Evolutionary conservation across 2,113 vertebrate species (phyloP), one percentile per base, ranked within the genome.

Genomic region (Poicephalus gulielmi): DNA sequence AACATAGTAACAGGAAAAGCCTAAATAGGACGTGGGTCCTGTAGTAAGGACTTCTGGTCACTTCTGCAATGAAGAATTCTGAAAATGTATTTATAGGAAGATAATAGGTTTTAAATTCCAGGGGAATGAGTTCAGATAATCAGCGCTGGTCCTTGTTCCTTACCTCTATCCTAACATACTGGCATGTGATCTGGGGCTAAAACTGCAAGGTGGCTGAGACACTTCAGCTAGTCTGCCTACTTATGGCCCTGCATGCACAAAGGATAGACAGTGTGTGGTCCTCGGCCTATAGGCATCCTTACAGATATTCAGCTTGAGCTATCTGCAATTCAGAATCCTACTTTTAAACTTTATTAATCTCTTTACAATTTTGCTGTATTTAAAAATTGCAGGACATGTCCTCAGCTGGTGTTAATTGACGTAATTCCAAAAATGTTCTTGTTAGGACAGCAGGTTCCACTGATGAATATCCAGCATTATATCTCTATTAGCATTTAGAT

Each of bases 21-120:
- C 11, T 6, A 10, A 35, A 15, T 0, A 0, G 5, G 0, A 0
- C 17, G 17, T 0, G 46, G 24, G n/a, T 64, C 37, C 49, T 43
- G 25, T 1, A 22, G 22, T 0, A 69, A 47, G 59, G 53, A 12
- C 53, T 74, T 41, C 3, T 25, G 71, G 47, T 47, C 43, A 3
- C 50, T 55, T 57, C 68, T 83, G 69, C 27, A 1, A 10, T 2
- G 1, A 64, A 27, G 23, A 25, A 25, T 39, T 30, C 83, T 64
- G 71, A 17, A 78, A 78, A 15, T 6, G 10, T 44, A 2, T 83
- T 41, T 39, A 37, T 79, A 66, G 37, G 53, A 84, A 86, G 13
- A 71, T 67, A 60, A 35, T 12, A 11, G 25, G 22, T 43, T 47
- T 75, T 46, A 49, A 59, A 28, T 82, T 82, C 57, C 25, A 59